These are phyloP conservation scores for Hydraecia micacea DNA, from an alignment of 2,888 invertebrate species.

Conservation along the genomic window DNA sequence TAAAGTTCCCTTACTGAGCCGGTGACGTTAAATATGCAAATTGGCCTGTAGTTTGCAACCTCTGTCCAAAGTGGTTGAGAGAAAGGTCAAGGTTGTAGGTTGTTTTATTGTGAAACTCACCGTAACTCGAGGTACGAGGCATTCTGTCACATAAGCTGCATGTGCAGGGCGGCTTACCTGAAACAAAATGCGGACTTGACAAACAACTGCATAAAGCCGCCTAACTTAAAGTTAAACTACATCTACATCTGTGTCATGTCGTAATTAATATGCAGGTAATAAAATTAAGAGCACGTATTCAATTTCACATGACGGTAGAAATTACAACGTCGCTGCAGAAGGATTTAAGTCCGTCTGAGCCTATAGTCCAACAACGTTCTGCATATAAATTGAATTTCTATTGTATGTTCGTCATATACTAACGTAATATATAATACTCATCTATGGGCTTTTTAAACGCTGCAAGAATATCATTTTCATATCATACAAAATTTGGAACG, in stretches of 20 bases:
- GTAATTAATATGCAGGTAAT: constrained; percentile 33
- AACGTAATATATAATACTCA: constrained; percentile 5
- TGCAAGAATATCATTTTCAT: constrained; percentile 22
- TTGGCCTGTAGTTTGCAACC: constrained; percentile 66
- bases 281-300: constrained; percentile 64
- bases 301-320: constrained; percentile 56
- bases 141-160: constrained; percentile 80
- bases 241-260: constrained; percentile 14
- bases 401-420: constrained; percentile 19
- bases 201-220: constrained; percentile 42
- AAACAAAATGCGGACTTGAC: constrained; percentile 71
- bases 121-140: constrained; percentile 75
- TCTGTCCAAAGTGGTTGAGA: constrained; percentile 60
- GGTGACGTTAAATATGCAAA: constrained; percentile 69
- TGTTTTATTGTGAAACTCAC: constrained; percentile 76
- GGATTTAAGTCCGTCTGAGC: constrained; percentile 55
- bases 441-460: constrained; percentile 12
- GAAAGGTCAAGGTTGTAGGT: constrained; percentile 69
- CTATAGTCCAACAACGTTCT: constrained; percentile 46
- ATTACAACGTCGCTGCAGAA: constrained; percentile 45
- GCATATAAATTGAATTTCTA: constrained; percentile 46
- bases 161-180: constrained; percentile 85
- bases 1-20: constrained; percentile 69
- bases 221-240: constrained; percentile 28
- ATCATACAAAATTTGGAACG: constrained; percentile 32